Conservation (phyloP, 2,888 invertebrate species). For the Euplagia quadripunctaria region DNA sequence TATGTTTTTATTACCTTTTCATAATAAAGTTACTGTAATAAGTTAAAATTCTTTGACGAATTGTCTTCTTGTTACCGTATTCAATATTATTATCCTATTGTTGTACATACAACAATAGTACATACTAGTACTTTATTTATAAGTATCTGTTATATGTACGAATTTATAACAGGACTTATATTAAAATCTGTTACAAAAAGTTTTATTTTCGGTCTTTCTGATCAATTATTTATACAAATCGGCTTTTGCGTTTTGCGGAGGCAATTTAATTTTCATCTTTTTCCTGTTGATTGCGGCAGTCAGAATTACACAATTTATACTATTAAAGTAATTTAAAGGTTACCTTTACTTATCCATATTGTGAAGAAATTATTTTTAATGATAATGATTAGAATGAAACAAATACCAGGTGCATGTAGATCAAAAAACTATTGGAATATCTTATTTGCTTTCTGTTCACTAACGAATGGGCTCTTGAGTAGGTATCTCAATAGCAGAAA, state of each 20-base stretch:
- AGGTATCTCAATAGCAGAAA: background rate
- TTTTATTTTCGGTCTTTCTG: slow-evolving; percentile 1
- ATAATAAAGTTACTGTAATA: no score
- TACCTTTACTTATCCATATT: background rate
- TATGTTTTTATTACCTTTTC: background rate
- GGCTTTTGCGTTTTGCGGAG: slow-evolving; percentile 4
- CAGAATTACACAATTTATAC: background rate
- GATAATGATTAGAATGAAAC: no score
- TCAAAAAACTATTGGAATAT: background rate
- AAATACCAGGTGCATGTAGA: background rate
- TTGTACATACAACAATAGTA: background rate
- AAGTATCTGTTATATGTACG: background rate
- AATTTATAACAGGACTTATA: background rate
- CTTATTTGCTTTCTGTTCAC: background rate
- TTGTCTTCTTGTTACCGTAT: background rate
- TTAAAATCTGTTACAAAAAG: background rate
- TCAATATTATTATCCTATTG: background rate
- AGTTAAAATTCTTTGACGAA: background rate
- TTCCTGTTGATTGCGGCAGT: slow-evolving; percentile 1
- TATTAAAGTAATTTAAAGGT: background rate
- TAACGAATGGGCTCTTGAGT: background rate
- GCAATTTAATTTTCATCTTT: slow-evolving; percentile 5
- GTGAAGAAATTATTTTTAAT: background rate
- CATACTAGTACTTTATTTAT: background rate
- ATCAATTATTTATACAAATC: slow-evolving; percentile 9